phyloP scores from a whole-genome alignment of 2,888 invertebrate species.

The Acanthosepion esculentum region DNA sequence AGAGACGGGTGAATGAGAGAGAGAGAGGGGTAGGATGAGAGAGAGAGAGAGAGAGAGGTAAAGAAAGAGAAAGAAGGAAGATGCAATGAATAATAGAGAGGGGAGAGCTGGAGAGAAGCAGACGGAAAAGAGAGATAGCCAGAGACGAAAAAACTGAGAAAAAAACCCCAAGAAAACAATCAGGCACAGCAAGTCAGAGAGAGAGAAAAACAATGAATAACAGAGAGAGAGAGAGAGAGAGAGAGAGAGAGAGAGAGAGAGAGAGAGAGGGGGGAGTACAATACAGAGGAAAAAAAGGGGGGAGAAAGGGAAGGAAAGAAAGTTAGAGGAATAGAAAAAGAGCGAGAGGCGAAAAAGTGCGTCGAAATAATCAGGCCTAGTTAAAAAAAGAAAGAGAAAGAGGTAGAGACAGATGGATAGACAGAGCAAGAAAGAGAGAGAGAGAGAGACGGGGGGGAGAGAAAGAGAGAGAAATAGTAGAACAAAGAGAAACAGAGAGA shows the following conservation, averaged over 20 bases:
- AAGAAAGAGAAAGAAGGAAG: not conserved
- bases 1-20: no score
- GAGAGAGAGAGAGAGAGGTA: not conserved
- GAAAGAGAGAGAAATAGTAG: not conserved
- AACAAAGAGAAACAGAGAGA: not conserved
- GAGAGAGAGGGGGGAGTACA: no score
- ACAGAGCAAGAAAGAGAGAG: not conserved
- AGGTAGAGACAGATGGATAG: not conserved
- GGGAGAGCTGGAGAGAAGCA: not conserved
- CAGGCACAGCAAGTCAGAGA: fast-evolving
- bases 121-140: not conserved
- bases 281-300: not conserved
- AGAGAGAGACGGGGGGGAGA: no score
- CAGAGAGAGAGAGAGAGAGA: not conserved
- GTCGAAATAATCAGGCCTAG: not conserved
- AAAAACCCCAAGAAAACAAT: no score
- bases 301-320: not conserved
- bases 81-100: no score
- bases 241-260: not conserved
- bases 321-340: not conserved
- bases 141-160: not conserved
- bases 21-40: no score
- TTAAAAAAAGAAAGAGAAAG: not conserved
- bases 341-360: not conserved
- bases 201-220: not conserved